Conservation (phyloP, 1,140 invertebrate species). For the Drosophila guanche region DNA sequence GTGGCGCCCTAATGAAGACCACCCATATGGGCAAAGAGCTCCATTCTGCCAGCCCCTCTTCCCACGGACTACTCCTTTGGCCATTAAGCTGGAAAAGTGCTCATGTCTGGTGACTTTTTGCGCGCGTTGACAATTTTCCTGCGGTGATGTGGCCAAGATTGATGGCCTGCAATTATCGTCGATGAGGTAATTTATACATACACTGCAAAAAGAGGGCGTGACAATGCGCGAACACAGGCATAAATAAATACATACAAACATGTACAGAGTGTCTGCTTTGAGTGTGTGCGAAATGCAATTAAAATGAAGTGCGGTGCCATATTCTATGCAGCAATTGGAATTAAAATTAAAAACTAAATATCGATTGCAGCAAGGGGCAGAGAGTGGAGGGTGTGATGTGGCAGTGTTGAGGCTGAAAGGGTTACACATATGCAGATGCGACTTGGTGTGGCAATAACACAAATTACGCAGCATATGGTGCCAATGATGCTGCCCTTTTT, state of each 20-base stretch:
- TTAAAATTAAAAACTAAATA: constrained; percentile 80
- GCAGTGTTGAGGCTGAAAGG: constrained; percentile 19
- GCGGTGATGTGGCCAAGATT: constrained; percentile 77
- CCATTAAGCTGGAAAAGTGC: constrained; percentile 55
- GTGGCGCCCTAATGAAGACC: constrained; percentile 61
- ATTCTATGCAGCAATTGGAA: constrained; percentile 74
- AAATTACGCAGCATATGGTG: constrained; percentile 83
- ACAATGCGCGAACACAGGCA: constrained; percentile 49
- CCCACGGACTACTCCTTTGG: constrained; percentile 19
- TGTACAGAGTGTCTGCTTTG: neutral
- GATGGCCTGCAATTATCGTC: constrained; percentile 79
- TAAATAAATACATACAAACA: constrained; percentile 5
- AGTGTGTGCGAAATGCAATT: constrained; percentile 65
- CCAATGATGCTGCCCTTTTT: constrained; percentile 82
- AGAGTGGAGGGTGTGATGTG: too few species aligned
- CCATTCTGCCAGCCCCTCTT: neutral
- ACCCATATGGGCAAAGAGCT: constrained; percentile 27
- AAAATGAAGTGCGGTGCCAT: constrained; percentile 74
- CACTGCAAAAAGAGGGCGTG: constrained; percentile 30
- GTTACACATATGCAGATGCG: constrained; percentile 23
- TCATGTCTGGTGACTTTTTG: constrained; percentile 76
- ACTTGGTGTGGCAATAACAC: constrained; percentile 81
- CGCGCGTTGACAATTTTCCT: constrained; percentile 76
- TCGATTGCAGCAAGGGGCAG: constrained; percentile 50
- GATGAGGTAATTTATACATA: constrained; percentile 78